These are phyloP conservation scores for Drosophila athabasca DNA, from an alignment of 1,140 invertebrate species.

Conservation along the genomic window DNA sequence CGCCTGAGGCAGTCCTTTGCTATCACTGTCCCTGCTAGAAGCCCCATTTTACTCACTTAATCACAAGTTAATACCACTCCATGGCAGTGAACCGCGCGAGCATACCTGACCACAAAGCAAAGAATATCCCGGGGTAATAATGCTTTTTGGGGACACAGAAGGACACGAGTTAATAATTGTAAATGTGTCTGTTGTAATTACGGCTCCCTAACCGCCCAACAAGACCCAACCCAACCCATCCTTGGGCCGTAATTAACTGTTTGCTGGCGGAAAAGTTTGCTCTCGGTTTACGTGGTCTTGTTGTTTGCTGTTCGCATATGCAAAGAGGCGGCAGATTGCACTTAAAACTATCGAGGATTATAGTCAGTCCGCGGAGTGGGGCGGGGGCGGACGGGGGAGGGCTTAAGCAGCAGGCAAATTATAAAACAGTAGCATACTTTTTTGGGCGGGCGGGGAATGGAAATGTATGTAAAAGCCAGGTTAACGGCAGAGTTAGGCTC, in stretches of 20 bases:
- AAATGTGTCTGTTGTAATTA: constrained; percentile 75
- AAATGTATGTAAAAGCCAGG: constrained; percentile 1
- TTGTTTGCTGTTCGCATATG: constrained; percentile 62
- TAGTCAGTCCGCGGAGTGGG: constrained; percentile 18
- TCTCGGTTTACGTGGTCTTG: constrained; percentile 28
- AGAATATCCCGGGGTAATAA: constrained; percentile 24
- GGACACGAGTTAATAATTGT: constrained; percentile 80
- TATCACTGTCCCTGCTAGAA: not conserved
- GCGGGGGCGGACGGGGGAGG: not conserved
- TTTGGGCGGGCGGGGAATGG: constrained; percentile 5
- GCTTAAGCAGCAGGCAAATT: constrained; percentile 36
- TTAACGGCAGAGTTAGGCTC: constrained; percentile 22
- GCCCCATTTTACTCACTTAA: constrained; percentile 21
- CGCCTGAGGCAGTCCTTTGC: not conserved
- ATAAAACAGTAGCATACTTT: constrained; percentile 56
- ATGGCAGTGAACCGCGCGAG: constrained; percentile 28
- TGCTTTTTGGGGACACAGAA: constrained; percentile 45
- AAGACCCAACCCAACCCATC: not conserved
- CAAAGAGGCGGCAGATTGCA: constrained; percentile 48
- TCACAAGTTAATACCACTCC: constrained; percentile 27
- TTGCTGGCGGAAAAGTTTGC: constrained; percentile 60
- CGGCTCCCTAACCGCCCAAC: constrained; percentile 5
- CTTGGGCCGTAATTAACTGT: constrained; percentile 55
- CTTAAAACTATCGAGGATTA: constrained; percentile 57
- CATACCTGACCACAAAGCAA: constrained; percentile 11